Evolutionary conservation across 2,888 invertebrate species (phyloP).

Genomic region (Erebia ligea): DNA sequence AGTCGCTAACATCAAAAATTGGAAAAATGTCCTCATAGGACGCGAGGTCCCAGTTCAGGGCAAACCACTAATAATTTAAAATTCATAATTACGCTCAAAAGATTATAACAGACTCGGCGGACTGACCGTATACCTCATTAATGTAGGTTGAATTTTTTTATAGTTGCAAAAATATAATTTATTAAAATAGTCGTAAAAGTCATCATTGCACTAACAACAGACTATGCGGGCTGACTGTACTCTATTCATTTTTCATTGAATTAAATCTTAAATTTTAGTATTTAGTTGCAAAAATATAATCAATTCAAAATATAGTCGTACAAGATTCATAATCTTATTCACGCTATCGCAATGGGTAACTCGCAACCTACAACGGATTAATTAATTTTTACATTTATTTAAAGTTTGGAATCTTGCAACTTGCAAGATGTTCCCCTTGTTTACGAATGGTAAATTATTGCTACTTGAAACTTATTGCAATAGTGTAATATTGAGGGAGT

Average conservation of each 20-base stretch:
- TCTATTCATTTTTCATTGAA: too few species aligned
- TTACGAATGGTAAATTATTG: slow-evolving; percentile 13
- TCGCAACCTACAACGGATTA: neutral
- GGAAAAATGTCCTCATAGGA: too few species aligned
- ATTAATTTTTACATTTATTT: neutral
- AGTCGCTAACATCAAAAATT: too few species aligned
- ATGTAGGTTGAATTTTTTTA: too few species aligned
- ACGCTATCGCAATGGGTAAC: neutral
- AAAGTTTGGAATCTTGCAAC: slow-evolving; percentile 21
- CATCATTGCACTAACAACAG: too few species aligned
- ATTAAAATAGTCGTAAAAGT: too few species aligned
- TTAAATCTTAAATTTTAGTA: too few species aligned
- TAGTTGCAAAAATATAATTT: neutral
- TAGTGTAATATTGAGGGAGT: neutral
- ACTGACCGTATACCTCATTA: too few species aligned
- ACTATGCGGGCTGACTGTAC: too few species aligned
- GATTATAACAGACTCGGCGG: neutral
- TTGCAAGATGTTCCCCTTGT: slow-evolving; percentile 13
- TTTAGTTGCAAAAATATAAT: neutral
- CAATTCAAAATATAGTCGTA: neutral
- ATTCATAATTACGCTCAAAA: neutral
- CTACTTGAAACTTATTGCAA: slow-evolving; percentile 9
- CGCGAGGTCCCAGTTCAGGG: too few species aligned
- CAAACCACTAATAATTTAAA: neutral
- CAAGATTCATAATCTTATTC: neutral